These are phyloP conservation scores for Tachyglossus aculeatus DNA, from an alignment of 2,797 vertebrate genomes.

Conservation along the genomic window DNA sequence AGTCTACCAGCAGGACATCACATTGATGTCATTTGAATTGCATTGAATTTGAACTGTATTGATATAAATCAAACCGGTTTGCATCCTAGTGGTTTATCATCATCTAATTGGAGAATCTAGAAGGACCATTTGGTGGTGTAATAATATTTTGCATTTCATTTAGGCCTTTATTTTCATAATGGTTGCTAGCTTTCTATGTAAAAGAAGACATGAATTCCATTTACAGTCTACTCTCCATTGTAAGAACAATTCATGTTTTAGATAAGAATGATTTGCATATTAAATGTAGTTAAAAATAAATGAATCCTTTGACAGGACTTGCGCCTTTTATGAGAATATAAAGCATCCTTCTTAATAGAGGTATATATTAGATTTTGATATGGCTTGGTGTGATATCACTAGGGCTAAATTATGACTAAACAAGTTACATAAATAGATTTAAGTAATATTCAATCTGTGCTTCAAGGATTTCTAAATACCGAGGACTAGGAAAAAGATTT, in stretches of 20 bases:
- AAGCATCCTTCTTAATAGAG: slow-evolving; percentile 33
- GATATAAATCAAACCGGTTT: slow-evolving; percentile 49
- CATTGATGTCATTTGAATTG: slow-evolving; percentile 38
- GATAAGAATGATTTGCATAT: slow-evolving; percentile 53
- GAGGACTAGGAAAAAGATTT: too few relatives aligned
- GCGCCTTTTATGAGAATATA: slow-evolving; percentile 27
- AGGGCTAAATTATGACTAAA: neutral
- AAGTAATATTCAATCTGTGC: too few relatives aligned
- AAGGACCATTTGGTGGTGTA: slow-evolving; percentile 48
- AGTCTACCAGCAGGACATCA: neutral
- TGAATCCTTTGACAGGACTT: slow-evolving; percentile 45
- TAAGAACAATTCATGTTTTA: slow-evolving; percentile 49
- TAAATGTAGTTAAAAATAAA: slow-evolving; percentile 60
- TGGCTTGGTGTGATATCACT: too few relatives aligned
- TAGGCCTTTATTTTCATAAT: slow-evolving; percentile 54
- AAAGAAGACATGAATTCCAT: slow-evolving; percentile 51
- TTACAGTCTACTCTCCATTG: slow-evolving; percentile 47
- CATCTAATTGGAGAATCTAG: slow-evolving; percentile 40
- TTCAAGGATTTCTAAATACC: too few relatives aligned
- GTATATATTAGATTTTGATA: neutral
- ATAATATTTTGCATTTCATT: slow-evolving; percentile 49
- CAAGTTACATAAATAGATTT: too few relatives aligned
- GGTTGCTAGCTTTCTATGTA: slow-evolving; percentile 38
- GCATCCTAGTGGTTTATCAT: slow-evolving; percentile 53
- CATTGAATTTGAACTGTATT: too few relatives aligned